Conservation (phyloP, 53 echinoderm and acorn worm genomes). For the Henricia sp. region DNA sequence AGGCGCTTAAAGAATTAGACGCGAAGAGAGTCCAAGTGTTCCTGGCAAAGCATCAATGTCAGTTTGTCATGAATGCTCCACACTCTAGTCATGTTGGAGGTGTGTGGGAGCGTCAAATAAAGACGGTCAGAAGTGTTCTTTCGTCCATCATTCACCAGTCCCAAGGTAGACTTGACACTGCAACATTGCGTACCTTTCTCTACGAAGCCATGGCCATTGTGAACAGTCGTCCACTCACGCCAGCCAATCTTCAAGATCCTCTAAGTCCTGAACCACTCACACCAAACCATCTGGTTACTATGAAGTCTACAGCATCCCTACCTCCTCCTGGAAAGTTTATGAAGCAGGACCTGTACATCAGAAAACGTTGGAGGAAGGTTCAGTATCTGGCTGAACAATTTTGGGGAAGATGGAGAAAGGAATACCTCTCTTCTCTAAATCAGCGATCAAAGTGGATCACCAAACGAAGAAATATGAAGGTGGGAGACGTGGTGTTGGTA, state of each 20-base stretch:
- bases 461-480: background rate
- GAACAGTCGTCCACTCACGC: constrained; percentile 64
- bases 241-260: background rate
- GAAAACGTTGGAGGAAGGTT: constrained; percentile 59
- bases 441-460: constrained; percentile 42
- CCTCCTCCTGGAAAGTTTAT: constrained; percentile 43
- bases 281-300: constrained; percentile 1
- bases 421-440: constrained; percentile 55
- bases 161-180: constrained; percentile 60
- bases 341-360: constrained; percentile 56
- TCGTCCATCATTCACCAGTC: constrained; percentile 52
- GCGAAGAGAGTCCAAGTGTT: constrained; percentile 17
- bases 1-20: constrained; percentile 39
- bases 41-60: constrained; percentile 14
- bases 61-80: constrained; percentile 44
- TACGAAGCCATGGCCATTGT: constrained; percentile 68
- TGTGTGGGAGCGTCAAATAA: constrained; percentile 66
- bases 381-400: constrained; percentile 68
- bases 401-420: constrained; percentile 67
- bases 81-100: constrained; percentile 63
- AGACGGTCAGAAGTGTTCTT: constrained; percentile 46
- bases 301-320: background rate
- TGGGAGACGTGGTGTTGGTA: constrained; percentile 36
- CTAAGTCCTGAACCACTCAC: constrained; percentile 33
- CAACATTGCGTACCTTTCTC: constrained; percentile 67